Evolutionary conservation across 2,888 invertebrate species (phyloP).

Genomic region (Morpho achilles): DNA sequence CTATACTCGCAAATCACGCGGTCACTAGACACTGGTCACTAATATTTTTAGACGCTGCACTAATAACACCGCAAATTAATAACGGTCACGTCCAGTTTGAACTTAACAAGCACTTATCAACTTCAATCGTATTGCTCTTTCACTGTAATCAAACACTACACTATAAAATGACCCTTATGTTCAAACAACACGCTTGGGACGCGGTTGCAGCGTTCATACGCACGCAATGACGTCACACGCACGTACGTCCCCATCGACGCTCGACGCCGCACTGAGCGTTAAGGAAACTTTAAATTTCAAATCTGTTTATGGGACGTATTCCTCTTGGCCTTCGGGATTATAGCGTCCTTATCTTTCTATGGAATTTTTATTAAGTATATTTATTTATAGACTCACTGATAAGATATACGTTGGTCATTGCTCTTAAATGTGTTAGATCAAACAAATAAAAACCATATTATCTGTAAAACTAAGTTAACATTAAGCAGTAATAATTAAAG

Average conservation of each 20-base stretch:
- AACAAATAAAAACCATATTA: too few relatives aligned
- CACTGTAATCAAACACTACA: conserved; percentile 1
- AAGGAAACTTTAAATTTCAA: too few relatives aligned
- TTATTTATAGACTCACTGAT: too few relatives aligned
- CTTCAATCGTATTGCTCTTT: conserved; percentile 4
- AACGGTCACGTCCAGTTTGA: conserved; percentile 31
- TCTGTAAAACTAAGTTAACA: too few relatives aligned
- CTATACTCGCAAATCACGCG: conserved; percentile 15
- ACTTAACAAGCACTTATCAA: conserved; percentile 22
- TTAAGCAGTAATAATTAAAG: too few relatives aligned
- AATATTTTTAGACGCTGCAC: conserved; percentile 30
- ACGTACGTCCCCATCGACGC: conserved; percentile 29
- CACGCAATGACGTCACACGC: conserved; percentile 35
- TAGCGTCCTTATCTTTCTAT: too few relatives aligned
- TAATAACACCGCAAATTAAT: conserved; percentile 30
- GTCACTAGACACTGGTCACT: conserved; percentile 19
- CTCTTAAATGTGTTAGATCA: too few relatives aligned
- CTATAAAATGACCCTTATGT: conserved; percentile 11
- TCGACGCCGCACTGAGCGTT: conserved; percentile 40
- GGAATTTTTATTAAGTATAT: too few relatives aligned
- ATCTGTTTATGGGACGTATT: conserved; percentile 26
- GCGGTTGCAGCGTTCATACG: conserved; percentile 1
- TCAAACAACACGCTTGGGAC: conserved; percentile 2
- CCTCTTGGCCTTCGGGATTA: conserved; percentile 23
- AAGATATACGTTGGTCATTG: too few relatives aligned